phyloP scores from a whole-genome alignment of 1,140 invertebrate species.

The Brachionus calyciflorus region DNA sequence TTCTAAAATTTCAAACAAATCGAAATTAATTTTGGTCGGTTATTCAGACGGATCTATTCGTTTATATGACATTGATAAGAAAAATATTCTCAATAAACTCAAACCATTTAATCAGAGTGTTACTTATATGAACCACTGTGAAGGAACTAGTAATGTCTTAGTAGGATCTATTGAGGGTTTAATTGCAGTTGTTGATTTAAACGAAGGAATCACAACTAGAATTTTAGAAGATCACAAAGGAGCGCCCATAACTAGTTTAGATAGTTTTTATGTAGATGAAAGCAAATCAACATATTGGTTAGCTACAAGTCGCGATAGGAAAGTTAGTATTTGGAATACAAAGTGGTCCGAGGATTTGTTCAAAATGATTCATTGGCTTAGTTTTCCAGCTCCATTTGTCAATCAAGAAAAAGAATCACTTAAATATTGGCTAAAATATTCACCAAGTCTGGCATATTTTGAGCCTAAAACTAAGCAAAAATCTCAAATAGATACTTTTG shows the following conservation, averaged over 20 bases:
- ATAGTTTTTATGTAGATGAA: slow-evolving; percentile 53
- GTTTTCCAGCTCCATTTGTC: slow-evolving; percentile 55
- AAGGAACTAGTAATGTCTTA: slow-evolving; percentile 46
- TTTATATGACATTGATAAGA: slow-evolving; percentile 58
- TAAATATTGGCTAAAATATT: neutral
- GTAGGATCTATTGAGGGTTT: slow-evolving; percentile 58
- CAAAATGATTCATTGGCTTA: slow-evolving; percentile 60
- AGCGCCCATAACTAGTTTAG: slow-evolving; percentile 55
- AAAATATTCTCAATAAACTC: slow-evolving; percentile 59
- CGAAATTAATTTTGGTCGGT: slow-evolving; percentile 52
- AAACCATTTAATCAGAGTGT: slow-evolving; percentile 57
- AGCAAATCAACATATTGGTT: slow-evolving; percentile 51
- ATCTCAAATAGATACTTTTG: neutral
- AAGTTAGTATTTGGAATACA: slow-evolving; percentile 57
- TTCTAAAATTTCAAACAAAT: slow-evolving; percentile 29
- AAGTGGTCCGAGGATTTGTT: slow-evolving; percentile 57
- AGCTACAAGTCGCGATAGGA: slow-evolving; percentile 55
- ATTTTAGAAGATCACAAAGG: slow-evolving; percentile 59
- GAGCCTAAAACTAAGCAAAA: neutral
- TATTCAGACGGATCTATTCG: slow-evolving; percentile 59
- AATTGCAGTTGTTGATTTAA: slow-evolving; percentile 57
- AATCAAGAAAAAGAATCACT: neutral
- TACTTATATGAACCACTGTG: slow-evolving; percentile 52
- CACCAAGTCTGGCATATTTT: slow-evolving; percentile 14
- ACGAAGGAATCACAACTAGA: slow-evolving; percentile 57